Conservation (phyloP, 2,888 invertebrate species). For the Coremacera marginata region DNA sequence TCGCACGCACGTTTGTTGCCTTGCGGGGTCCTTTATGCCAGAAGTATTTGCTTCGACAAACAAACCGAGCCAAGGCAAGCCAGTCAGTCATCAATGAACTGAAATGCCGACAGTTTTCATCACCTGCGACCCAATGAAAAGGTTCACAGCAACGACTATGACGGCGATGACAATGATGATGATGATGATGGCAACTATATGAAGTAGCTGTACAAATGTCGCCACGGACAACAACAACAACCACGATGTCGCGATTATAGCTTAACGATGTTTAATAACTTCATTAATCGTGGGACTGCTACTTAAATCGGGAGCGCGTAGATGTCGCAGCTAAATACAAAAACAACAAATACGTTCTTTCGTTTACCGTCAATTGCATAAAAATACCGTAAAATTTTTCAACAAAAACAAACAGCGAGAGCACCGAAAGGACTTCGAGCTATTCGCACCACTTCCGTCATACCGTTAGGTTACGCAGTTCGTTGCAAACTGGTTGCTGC, state of each 20-base stretch:
- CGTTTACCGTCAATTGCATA: not conserved
- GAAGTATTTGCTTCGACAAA: not conserved
- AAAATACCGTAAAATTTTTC: not conserved
- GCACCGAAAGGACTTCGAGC: not conserved
- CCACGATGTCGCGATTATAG: not conserved
- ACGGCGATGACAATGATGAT: too few relatives aligned
- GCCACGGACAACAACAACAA: not conserved
- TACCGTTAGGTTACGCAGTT: slow-evolving; percentile 10
- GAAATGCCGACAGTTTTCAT: not conserved
- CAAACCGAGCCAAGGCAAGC: not conserved
- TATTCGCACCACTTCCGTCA: not conserved
- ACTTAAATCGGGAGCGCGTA: not conserved
- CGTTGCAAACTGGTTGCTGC: slow-evolving; percentile 13
- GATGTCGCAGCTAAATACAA: not conserved
- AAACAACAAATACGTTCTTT: not conserved
- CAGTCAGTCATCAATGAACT: not conserved
- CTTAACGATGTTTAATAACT: slow-evolving; percentile 36
- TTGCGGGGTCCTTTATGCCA: too few relatives aligned
- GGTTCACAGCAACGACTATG: not conserved
- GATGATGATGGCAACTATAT: not conserved
- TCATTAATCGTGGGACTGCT: slow-evolving; percentile 33
- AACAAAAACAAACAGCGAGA: not conserved
- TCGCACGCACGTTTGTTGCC: too few relatives aligned
- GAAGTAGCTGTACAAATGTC: not conserved
- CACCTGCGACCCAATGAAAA: not conserved